Conservation (phyloP, 2,113 vertebrate species). For the Brienomyrus longianalis region DNA sequence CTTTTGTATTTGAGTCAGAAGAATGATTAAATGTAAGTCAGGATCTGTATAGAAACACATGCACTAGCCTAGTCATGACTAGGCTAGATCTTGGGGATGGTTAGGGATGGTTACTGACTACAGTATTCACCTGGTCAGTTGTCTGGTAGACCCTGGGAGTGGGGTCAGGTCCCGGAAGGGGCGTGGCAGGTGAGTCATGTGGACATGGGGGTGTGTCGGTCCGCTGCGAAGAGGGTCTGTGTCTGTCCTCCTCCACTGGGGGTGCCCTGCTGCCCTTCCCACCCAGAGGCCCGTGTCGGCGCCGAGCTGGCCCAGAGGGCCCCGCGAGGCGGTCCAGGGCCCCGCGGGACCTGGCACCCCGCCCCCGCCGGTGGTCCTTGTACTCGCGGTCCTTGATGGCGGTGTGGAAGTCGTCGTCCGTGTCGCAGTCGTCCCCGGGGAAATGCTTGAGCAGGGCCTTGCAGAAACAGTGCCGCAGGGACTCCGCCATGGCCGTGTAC, state of each 20-base stretch:
- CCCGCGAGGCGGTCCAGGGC: constrained; percentile 66
- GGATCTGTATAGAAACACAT: neutral
- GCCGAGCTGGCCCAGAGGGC: constrained; percentile 63
- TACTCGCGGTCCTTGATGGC: constrained; percentile 70
- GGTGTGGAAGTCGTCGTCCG: constrained; percentile 88
- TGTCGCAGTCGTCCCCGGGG: constrained; percentile 88
- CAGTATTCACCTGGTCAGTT: constrained; percentile 51
- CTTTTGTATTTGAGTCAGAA: neutral
- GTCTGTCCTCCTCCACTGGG: constrained; percentile 38
- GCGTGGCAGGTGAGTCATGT: neutral
- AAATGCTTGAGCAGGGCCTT: constrained; percentile 90
- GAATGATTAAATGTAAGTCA: neutral
- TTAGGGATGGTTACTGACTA: neutral
- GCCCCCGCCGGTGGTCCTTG: constrained; percentile 46
- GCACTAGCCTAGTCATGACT: neutral
- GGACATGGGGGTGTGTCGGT: constrained; percentile 34
- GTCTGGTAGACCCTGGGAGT: constrained; percentile 46
- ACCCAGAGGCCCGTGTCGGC: constrained; percentile 56
- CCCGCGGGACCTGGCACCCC: constrained; percentile 44
- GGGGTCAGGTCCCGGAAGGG: constrained; percentile 40
- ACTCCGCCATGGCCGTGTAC: constrained; percentile 91
- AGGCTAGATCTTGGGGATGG: neutral
- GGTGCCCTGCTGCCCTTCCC: constrained; percentile 46
- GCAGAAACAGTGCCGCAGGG: constrained; percentile 86
- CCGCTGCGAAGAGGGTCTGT: constrained; percentile 39